Base-by-base conservation (phyloP, 2,797 vertebrate genomes). In the Dallia pectoralis region DNA sequence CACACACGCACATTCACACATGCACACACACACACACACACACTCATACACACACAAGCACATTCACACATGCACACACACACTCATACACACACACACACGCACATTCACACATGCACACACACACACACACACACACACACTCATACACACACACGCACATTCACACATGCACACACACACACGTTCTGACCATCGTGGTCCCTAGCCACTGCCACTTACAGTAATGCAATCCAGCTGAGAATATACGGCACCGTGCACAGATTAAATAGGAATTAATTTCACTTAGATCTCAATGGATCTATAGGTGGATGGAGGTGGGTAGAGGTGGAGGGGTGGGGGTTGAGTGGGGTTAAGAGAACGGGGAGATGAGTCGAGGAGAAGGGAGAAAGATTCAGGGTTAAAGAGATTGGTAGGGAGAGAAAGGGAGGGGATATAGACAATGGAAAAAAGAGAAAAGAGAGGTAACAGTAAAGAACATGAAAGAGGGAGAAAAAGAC, bases 181-280 rank as follows among this genome's bases (percentile, higher is more conserved):
- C 70, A 74, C 70, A 22, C 49, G 53, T 27, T 48, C 25, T n/a
- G 74, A 16, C 62, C 75, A 73, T 80, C 61, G 63, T 30, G 70
- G 71, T 79, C 83, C 77, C 78, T 69, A 76, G 67, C 74, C 77
- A 79, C 80, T 70, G 78, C 72, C 82, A 81, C 84, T 84, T 82
- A 86, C 82, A 80, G 77, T 80, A 82, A 84, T 81, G 77, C 69
- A 79, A 79, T 81, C 71, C 76, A 84, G 71, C 53, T 29, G 74
- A 80, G 79, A 81, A 86, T 82, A 84, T 84, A 86, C 71, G 73
- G 77, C 77, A 73, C 73, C 76, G 73, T 78, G 79, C 78, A 75
- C 84, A 82, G 82, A 86, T 86, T 86, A 86, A 84, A 86, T 78
- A 76, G 64, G 78, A 84, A 86, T 86, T 86, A 84, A 86, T 86